Percentiles rank a stretch among this genome's conserved stretches.
These are phyloP conservation scores for Amphipoea oculea DNA, from an alignment of 2,888 invertebrate genomes.

Conservation along the genomic window DNA sequence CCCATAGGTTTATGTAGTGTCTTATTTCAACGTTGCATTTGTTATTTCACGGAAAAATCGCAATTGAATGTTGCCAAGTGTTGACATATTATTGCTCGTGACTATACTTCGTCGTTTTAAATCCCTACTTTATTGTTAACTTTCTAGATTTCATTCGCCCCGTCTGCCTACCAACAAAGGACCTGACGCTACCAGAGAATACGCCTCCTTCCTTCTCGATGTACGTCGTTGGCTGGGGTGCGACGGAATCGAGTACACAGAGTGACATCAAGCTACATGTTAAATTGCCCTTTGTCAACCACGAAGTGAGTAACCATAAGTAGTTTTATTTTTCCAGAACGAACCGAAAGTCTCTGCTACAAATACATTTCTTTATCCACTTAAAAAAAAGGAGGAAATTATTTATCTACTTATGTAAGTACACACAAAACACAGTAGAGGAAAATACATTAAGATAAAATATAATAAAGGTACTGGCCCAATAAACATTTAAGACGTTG, in stretches of 20 bases:
- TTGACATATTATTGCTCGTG: too few relatives aligned
- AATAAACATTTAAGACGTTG: too few relatives aligned
- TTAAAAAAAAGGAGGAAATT: neutral
- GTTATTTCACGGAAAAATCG: too few relatives aligned
- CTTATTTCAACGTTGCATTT: too few relatives aligned
- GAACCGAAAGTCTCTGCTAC: neutral
- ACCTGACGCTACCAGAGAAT: slow-evolving; percentile 19
- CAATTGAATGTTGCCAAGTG: too few relatives aligned
- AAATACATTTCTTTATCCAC: neutral
- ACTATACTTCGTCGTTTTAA: neutral
- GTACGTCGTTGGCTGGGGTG: slow-evolving; percentile 52
- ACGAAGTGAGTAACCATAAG: slow-evolving; percentile 11
- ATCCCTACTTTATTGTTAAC: neutral
- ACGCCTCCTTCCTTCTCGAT: slow-evolving; percentile 12
- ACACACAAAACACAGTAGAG: neutral
- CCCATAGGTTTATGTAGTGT: too few relatives aligned
- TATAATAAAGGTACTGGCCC: too few relatives aligned
- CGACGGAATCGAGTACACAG: neutral
- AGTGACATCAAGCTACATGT: slow-evolving; percentile 26
- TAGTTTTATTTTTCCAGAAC: neutral
- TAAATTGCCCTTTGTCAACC: slow-evolving; percentile 12
- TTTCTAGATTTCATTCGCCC: slow-evolving; percentile 58
- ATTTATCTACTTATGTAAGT: neutral
- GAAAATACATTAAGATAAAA: neutral
- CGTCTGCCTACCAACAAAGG: slow-evolving; percentile 44